phyloP scores from a whole-genome alignment of 2,113 vertebrate genomes.

The Hippocampus zosterae region DNA sequence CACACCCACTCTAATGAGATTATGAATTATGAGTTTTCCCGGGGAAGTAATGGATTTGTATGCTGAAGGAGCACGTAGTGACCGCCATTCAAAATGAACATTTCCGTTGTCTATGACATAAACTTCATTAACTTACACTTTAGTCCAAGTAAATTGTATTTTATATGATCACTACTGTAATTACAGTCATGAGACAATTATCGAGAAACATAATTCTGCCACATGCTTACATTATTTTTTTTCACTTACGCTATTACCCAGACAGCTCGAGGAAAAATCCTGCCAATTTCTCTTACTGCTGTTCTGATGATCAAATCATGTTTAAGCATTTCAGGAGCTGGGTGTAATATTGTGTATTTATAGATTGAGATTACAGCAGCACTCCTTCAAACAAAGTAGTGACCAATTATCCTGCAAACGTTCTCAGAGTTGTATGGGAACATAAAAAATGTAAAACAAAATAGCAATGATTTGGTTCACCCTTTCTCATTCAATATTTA shows the following conservation, averaged over 20 bases:
- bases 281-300: neutral
- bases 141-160: conserved; percentile 46
- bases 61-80: conserved; percentile 48
- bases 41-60: conserved; percentile 67
- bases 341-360: neutral
- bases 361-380: neutral
- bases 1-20: conserved; percentile 64
- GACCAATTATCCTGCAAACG: neutral
- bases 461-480: conserved; percentile 16
- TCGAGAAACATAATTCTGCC: conserved; percentile 50
- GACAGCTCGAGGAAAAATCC: conserved; percentile 14
- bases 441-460: neutral
- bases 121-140: conserved; percentile 33
- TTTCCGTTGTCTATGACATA: conserved; percentile 53
- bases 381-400: neutral
- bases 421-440: neutral
- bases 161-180: conserved; percentile 46
- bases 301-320: conserved; percentile 11
- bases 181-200: conserved; percentile 63
- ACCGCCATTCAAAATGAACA: conserved; percentile 59
- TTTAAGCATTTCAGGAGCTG: neutral
- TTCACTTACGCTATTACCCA: conserved; percentile 36
- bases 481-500: conserved; percentile 27
- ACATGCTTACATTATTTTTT: conserved; percentile 16
- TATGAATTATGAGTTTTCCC: conserved; percentile 71